Evolutionary conservation across 2,113 vertebrate genomes (phyloP), one percentile per base, ranked within the genome.

Genomic region (Drymodes brunneopygia): DNA sequence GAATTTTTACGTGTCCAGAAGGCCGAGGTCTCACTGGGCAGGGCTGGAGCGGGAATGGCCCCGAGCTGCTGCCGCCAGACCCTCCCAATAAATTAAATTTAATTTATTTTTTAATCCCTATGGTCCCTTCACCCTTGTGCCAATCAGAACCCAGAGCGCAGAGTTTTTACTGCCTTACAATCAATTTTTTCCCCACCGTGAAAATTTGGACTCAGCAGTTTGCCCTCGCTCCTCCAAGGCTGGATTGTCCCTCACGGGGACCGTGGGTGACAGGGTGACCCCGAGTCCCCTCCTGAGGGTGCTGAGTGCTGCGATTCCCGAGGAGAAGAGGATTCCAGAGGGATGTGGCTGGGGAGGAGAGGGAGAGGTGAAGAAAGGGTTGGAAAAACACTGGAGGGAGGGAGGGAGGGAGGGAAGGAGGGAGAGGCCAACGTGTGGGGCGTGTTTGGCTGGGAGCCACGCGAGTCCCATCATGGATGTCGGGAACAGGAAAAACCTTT

Each of bases 281-380:
- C 53, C 4, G 0, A 23, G 5, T 36, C 58, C 29, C 62, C n/a
- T 93, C 73, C 51, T 47, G 0, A 6, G 85, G 88, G 73, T 71
- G 71, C 82, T 74, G 74, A 92, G 79, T 0, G 0, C 85, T 45
- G 87, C 73, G 44, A 5, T 17, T 70, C 51, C 58, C 12, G 4
- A 28, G 48, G 65, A 79, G 47, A 67, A 9, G 38, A 35, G 42
- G 16, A 31, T 67, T 86, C 29, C 44, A 60, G 25, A 80, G 47
- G 82, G 61, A 60, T 81, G 69, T 48, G 86, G 85, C 42, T 83
- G 2, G 2, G 65, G 58, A 66, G 83, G 51, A 74, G 73, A 50
- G 38, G 66, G 70, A 88, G 97, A 94, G 90, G 95, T 91, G 86
- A 96, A 94, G 83, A 38, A 95, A 93, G 87, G 95, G 94, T 81